These are phyloP conservation scores for Collichthys lucidus DNA, from an alignment of 2,113 vertebrate species.

Conservation along the genomic window DNA sequence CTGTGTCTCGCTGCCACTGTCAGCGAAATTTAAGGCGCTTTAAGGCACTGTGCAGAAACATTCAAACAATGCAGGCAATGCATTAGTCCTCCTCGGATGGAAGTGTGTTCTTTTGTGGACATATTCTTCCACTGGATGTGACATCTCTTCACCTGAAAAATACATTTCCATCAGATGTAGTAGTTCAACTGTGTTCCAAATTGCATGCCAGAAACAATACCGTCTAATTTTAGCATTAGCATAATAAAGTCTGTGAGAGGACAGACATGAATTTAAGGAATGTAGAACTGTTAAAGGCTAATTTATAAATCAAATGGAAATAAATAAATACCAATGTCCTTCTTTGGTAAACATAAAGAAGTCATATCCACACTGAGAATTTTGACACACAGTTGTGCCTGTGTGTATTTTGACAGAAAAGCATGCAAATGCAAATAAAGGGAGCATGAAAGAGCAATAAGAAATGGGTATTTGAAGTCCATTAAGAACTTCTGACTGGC, in stretches of 20 bases:
- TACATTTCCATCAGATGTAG: not conserved
- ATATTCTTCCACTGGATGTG: not conserved
- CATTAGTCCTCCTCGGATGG: not conserved
- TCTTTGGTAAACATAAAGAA: not conserved
- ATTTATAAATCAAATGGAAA: not conserved
- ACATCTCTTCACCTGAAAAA: not conserved
- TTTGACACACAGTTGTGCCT: no score
- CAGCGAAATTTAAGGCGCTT: not conserved
- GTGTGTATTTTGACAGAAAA: not conserved
- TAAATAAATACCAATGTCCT: not conserved
- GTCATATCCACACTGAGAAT: no score
- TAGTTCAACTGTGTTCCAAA: not conserved
- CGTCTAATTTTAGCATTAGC: not conserved
- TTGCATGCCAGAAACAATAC: not conserved
- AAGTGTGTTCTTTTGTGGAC: not conserved
- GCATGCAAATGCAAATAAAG: slow-evolving; percentile 54
- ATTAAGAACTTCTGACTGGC: slow-evolving; percentile 41
- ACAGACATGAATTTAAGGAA: not conserved
- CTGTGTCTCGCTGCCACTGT: not conserved
- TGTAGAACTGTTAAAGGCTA: not conserved
- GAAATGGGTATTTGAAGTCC: slow-evolving; percentile 38
- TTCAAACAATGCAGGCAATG: not conserved
- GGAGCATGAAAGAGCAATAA: not conserved
- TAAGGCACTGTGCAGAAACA: not conserved
- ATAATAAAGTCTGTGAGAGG: not conserved